phyloP scores from a whole-genome alignment of 1,140 invertebrate genomes.

The Drosophila saltans region DNA sequence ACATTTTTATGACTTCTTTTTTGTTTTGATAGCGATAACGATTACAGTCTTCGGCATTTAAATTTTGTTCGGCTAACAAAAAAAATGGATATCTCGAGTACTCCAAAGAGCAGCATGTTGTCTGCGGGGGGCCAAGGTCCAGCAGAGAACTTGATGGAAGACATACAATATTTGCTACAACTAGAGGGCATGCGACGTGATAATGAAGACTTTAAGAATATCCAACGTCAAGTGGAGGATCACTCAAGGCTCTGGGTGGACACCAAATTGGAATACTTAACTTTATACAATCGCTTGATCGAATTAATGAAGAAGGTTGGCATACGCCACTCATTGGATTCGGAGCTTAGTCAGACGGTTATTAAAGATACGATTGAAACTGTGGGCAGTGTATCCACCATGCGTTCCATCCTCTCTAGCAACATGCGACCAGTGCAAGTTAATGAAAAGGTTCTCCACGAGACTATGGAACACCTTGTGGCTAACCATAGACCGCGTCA shows the following conservation, averaged over 20 bases:
- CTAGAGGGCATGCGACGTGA: conserved; percentile 62
- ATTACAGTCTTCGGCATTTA: background rate
- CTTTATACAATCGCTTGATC: conserved; percentile 29
- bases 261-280: conserved; percentile 54
- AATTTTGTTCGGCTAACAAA: background rate
- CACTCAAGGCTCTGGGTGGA: conserved; percentile 46
- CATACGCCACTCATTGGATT: conserved; percentile 27
- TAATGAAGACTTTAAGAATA: conserved; percentile 47
- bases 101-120: background rate
- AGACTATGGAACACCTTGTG: conserved; percentile 36
- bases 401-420: conserved; percentile 30
- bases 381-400: background rate
- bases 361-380: background rate
- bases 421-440: conserved; percentile 23
- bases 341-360: background rate
- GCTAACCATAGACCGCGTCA: conserved; percentile 22
- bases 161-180: conserved; percentile 63
- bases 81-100: conserved; percentile 15
- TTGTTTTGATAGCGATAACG: too few relatives aligned
- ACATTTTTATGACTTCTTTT: too few relatives aligned
- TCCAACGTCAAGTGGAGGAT: conserved; percentile 70
- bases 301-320: conserved; percentile 35
- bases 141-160: conserved; percentile 27
- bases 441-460: conserved; percentile 8
- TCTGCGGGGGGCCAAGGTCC: background rate